Evolutionary conservation across 2,113 vertebrate genomes (phyloP).

Genomic region (Salvelinus fontinalis): DNA sequence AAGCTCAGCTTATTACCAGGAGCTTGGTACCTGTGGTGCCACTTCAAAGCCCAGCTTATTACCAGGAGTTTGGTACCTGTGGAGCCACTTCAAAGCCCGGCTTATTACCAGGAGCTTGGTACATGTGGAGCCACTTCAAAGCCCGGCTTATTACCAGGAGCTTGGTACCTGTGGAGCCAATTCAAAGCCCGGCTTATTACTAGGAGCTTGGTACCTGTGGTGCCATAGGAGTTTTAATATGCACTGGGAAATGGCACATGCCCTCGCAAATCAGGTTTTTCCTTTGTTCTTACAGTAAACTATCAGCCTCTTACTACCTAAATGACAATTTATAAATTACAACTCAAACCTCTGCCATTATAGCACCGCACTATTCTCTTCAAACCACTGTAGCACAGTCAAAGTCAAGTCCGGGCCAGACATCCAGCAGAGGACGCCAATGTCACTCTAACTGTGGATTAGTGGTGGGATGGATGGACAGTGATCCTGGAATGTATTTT

Average conservation of each 20-base stretch:
- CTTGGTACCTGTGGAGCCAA: not conserved
- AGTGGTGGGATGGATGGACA: too few relatives aligned
- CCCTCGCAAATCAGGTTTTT: constrained; percentile 14
- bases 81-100: constrained; percentile 39
- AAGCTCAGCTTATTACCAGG: constrained; percentile 33
- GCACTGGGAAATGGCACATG: constrained; percentile 17
- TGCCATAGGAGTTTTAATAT: constrained; percentile 29
- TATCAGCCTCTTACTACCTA: not conserved
- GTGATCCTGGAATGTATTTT: too few relatives aligned
- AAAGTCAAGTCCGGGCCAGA: too few relatives aligned
- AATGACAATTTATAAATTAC: too few relatives aligned
- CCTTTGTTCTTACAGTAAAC: not conserved
- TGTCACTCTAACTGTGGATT: too few relatives aligned
- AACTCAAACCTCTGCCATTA: too few relatives aligned
- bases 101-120: too few relatives aligned
- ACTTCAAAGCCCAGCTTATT: constrained; percentile 32
- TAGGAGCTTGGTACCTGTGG: constrained; percentile 25
- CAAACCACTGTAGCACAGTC: too few relatives aligned
- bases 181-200: constrained; percentile 39
- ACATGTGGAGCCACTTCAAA: constrained; percentile 39
- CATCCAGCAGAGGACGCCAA: too few relatives aligned
- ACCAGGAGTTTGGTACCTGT: not conserved
- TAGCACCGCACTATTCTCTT: too few relatives aligned
- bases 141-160: not conserved
- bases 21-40: constrained; percentile 26